Percentiles rank a stretch among this genome's conserved stretches.
Conservation (phyloP, 2,888 invertebrate genomes). For the Carcina quercana region DNA sequence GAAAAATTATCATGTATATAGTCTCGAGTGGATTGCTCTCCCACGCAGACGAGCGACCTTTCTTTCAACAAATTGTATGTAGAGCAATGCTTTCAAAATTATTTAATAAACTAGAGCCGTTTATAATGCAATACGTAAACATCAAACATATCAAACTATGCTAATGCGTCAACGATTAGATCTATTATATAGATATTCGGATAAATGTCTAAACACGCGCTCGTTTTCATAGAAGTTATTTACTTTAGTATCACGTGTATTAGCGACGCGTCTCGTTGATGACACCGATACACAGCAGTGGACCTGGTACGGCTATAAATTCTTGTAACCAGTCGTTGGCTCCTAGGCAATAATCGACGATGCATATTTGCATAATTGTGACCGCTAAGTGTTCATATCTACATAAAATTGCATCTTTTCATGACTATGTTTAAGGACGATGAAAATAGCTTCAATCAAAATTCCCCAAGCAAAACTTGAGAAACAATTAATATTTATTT, state of each 20-base stretch:
- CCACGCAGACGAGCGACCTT: slow-evolving; percentile 20
- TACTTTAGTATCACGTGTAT: slow-evolving; percentile 16
- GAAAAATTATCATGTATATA: slow-evolving; percentile 63
- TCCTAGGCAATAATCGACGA: slow-evolving; percentile 63
- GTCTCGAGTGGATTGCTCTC: slow-evolving; percentile 39
- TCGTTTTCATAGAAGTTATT: slow-evolving; percentile 1
- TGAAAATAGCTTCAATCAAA: slow-evolving; percentile 34
- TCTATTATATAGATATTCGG: too few relatives aligned
- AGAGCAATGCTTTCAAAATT: too few relatives aligned
- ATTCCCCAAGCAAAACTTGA: slow-evolving; percentile 23
- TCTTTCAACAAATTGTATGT: too few relatives aligned
- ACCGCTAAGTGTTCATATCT: slow-evolving; percentile 62
- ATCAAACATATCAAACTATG: too few relatives aligned
- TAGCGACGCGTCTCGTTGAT: slow-evolving; percentile 30
- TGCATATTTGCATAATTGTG: slow-evolving; percentile 68
- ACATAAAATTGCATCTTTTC: slow-evolving; percentile 68
- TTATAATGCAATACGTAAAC: too few relatives aligned
- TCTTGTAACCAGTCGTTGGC: slow-evolving; percentile 55
- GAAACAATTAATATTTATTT: slow-evolving; percentile 34
- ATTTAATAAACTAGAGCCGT: too few relatives aligned
- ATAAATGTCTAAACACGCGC: too few relatives aligned
- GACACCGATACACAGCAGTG: slow-evolving; percentile 31
- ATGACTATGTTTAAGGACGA: slow-evolving; percentile 49
- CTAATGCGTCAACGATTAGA: too few relatives aligned
- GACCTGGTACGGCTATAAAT: slow-evolving; percentile 42